Evolutionary conservation across 2,888 invertebrate genomes (phyloP).

Genomic region (Pristionchus entomophagus): DNA sequence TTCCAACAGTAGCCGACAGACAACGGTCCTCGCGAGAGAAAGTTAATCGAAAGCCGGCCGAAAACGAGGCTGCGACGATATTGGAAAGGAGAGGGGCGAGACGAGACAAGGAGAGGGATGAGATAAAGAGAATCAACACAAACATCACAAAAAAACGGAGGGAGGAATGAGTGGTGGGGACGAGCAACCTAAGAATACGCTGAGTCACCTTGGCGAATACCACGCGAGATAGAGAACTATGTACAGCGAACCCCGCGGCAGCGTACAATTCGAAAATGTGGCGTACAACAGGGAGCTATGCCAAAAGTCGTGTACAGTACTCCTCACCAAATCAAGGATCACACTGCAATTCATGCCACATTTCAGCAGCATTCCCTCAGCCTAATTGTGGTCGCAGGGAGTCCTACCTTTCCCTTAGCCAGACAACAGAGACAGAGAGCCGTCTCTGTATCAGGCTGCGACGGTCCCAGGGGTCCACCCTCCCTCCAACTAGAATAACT

Average conservation of each 20-base stretch:
- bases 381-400: no score
- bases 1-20: no score
- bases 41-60: conserved; percentile 12
- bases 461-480: background rate
- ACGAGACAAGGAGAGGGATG: background rate
- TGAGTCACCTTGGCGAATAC: background rate
- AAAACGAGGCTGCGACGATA: conserved; percentile 23
- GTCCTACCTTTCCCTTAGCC: background rate
- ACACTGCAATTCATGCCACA: no score
- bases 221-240: background rate
- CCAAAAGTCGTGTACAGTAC: no score
- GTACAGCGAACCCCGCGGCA: no score
- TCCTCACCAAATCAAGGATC: no score
- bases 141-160: no score
- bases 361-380: no score
- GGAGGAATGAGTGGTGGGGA: background rate
- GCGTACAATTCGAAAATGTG: no score
- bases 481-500: background rate
- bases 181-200: background rate
- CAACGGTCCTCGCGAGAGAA: background rate
- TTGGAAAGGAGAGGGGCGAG: background rate
- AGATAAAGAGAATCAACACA: background rate
- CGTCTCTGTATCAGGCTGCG: no score
- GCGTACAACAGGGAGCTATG: no score
- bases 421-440: background rate